Conservation (phyloP, 1,140 invertebrate genomes). For the Calliphora vicina region DNA sequence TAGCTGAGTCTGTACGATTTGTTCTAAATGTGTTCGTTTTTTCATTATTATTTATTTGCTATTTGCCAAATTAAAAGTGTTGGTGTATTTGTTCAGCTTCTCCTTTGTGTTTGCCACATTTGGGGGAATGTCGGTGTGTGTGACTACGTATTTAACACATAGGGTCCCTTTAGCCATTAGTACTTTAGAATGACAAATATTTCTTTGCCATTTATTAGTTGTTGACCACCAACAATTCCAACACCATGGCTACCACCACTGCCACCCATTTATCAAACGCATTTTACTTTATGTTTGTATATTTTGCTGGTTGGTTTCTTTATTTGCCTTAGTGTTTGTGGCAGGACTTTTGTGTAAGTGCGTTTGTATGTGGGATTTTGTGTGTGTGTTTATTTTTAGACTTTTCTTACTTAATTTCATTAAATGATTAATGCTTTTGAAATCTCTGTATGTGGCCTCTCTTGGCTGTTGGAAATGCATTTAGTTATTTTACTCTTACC, state of each 20-base stretch:
- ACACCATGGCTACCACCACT: not conserved
- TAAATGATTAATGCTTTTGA: constrained; percentile 9
- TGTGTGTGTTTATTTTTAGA: constrained; percentile 43
- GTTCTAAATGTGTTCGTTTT: too few relatives aligned
- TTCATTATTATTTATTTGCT: too few relatives aligned
- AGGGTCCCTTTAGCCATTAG: not conserved
- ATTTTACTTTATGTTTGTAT: not conserved
- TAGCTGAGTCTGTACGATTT: too few relatives aligned
- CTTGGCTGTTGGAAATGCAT: not conserved
- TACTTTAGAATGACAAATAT: not conserved
- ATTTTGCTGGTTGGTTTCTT: too few relatives aligned
- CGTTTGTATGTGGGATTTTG: constrained; percentile 5
- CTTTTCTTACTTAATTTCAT: constrained; percentile 40
- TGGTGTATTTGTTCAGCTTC: too few relatives aligned
- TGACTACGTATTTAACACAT: not conserved
- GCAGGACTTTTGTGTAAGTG: not conserved
- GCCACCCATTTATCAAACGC: not conserved
- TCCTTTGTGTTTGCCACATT: too few relatives aligned
- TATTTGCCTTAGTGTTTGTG: too few relatives aligned
- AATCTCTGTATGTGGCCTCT: constrained; percentile 26
- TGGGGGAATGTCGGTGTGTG: not conserved
- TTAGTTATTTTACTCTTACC: not conserved
- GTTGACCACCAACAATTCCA: not conserved
- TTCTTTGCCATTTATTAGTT: not conserved
- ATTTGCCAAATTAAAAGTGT: not conserved